phyloP scores from a whole-genome alignment of 2,888 invertebrate species.

The Drosophila pseudotakahashii region DNA sequence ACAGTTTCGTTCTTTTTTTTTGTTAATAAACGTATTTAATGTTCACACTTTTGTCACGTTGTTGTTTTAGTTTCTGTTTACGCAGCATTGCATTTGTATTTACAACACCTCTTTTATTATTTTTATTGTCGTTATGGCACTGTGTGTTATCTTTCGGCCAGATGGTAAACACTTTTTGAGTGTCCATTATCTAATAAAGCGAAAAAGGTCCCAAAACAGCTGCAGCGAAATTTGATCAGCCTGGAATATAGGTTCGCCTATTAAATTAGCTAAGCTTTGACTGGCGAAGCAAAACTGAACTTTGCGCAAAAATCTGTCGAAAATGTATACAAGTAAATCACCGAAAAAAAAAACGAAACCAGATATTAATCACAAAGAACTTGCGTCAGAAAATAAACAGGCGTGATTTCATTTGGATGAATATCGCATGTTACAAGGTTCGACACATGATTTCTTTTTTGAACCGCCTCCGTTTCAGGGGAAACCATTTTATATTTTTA shows the following conservation, averaged over 20 bases:
- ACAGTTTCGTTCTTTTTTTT: conserved; percentile 13
- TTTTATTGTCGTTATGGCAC: conserved; percentile 35
- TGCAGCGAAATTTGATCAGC: conserved; percentile 57
- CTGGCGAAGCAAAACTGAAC: conserved; percentile 18
- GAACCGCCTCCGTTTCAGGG: conserved; percentile 6
- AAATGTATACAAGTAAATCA: conserved; percentile 18
- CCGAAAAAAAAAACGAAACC: conserved; percentile 17
- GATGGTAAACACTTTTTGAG: conserved; percentile 63
- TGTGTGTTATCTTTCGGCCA: conserved; percentile 51
- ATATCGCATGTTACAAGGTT: conserved; percentile 3
- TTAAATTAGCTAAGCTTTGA: conserved; percentile 8
- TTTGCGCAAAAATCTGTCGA: conserved; percentile 1
- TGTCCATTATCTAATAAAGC: conserved; percentile 55
- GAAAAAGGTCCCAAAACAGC: conserved; percentile 54
- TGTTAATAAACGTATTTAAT: conserved; percentile 62
- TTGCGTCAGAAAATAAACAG: conserved; percentile 23
- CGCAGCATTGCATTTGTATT: conserved; percentile 59
- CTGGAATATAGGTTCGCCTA: conserved; percentile 18
- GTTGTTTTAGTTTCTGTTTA: conserved; percentile 63
- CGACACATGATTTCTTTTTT: conserved; percentile 13
- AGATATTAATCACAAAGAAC: conserved; percentile 32
- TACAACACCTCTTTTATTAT: conserved; percentile 52
- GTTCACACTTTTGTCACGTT: conserved; percentile 75
- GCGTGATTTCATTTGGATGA: conserved; percentile 6
- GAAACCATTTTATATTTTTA: conserved; percentile 48